Evolutionary conservation across 2,888 invertebrate species (phyloP).

Genomic region (Tyria jacobaeae): DNA sequence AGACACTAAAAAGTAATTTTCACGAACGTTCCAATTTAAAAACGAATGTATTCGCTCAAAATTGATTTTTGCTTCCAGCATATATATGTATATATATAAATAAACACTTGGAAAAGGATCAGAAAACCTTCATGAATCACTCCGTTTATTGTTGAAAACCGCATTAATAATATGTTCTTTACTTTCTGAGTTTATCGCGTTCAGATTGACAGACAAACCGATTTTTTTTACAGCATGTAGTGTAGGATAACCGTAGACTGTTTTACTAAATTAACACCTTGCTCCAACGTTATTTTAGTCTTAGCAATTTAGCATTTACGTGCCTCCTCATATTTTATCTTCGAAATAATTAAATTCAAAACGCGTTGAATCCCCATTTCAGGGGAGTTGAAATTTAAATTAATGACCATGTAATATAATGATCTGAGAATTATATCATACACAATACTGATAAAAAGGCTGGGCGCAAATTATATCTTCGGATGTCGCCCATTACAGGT

Average conservation of each 20-base stretch:
- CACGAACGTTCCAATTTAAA: slow-evolving; percentile 5
- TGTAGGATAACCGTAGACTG: background rate
- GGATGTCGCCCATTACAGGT: slow-evolving; percentile 46
- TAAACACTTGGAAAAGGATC: slow-evolving; percentile 15
- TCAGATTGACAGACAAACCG: no score
- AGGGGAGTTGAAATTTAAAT: background rate
- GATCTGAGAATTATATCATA: slow-evolving; percentile 22
- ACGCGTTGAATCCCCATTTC: background rate
- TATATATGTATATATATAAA: background rate
- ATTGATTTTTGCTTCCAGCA: no score
- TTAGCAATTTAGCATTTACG: slow-evolving; percentile 1
- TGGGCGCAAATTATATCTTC: slow-evolving; percentile 28
- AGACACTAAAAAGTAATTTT: no score
- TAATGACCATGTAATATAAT: background rate
- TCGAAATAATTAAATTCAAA: slow-evolving; percentile 3
- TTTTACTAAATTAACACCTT: background rate
- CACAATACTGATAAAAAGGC: slow-evolving; percentile 29
- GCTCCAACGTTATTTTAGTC: background rate
- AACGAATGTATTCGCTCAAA: no score
- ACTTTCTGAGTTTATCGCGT: no score
- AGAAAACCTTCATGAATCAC: background rate
- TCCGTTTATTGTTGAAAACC: no score
- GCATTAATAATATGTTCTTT: no score
- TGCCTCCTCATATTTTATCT: slow-evolving; percentile 16
- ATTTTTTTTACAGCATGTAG: background rate